These are phyloP conservation scores for Alaudala cheleensis DNA, from an alignment of 2,113 vertebrate genomes.

Conservation along the genomic window DNA sequence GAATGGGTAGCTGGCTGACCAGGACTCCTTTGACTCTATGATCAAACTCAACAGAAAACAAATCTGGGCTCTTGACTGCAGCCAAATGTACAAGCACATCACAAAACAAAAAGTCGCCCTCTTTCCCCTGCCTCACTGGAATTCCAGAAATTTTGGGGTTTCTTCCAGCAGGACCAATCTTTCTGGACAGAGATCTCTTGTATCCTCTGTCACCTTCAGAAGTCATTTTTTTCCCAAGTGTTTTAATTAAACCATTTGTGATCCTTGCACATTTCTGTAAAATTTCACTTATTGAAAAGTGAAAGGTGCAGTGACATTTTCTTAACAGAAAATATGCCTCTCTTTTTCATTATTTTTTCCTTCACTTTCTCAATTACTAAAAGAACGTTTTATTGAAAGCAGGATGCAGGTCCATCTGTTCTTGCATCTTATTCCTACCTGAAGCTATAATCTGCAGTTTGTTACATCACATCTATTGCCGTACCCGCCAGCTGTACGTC, in stretches of 20 bases:
- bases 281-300: not conserved
- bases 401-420: conserved; percentile 32
- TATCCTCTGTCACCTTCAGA: not conserved
- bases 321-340: not conserved
- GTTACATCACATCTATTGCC: not conserved
- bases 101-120: not conserved
- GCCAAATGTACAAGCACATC: fast-evolving
- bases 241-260: conserved; percentile 11
- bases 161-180: not conserved
- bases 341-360: not conserved
- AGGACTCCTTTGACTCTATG: not conserved
- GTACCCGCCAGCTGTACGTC: not conserved
- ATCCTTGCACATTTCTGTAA: not conserved
- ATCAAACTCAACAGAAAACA: not conserved
- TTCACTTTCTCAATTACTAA: not conserved
- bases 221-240: not conserved
- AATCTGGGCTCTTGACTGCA: not conserved
- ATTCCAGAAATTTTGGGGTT: not conserved
- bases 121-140: not conserved
- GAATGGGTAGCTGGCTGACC: not conserved
- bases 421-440: conserved; percentile 16
- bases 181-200: not conserved
- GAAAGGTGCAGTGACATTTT: not conserved
- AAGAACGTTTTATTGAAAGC: not conserved
- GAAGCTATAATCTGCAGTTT: conserved; percentile 17